Conservation (phyloP, 2,113 vertebrate species). For the Mastomys natalensis region DNA sequence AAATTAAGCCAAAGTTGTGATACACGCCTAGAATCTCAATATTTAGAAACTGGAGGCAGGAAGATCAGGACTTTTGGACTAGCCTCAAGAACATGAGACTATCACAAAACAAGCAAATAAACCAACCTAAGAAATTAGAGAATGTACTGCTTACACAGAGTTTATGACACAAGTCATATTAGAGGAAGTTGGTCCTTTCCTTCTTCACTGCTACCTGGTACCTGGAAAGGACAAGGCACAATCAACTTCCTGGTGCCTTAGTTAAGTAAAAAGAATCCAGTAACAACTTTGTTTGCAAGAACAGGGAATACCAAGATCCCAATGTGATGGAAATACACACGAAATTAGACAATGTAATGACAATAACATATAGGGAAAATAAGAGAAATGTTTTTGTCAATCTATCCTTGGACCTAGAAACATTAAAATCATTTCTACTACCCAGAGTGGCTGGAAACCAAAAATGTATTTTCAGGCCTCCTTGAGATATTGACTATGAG, state of each 20-base stretch:
- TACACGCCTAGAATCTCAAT: background rate
- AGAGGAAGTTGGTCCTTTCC: slow-evolving; percentile 64
- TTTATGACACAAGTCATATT: slow-evolving; percentile 38
- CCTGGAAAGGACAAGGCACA: slow-evolving; percentile 52
- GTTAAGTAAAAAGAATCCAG: slow-evolving; percentile 52
- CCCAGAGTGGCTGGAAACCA: slow-evolving; percentile 1
- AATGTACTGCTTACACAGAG: slow-evolving; percentile 15
- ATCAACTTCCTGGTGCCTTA: slow-evolving; percentile 64
- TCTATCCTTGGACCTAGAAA: slow-evolving; percentile 21
- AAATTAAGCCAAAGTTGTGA: background rate
- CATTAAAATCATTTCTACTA: slow-evolving; percentile 58
- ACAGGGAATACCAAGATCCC: slow-evolving; percentile 11
- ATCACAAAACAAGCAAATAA: background rate
- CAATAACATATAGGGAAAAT: background rate
- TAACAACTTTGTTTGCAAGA: background rate
- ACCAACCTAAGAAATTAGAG: slow-evolving; percentile 21
- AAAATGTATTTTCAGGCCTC: slow-evolving; percentile 31
- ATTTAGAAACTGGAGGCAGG: background rate
- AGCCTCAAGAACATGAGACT: background rate
- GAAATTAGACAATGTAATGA: slow-evolving; percentile 35
- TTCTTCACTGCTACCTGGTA: slow-evolving; percentile 27
- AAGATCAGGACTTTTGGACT: background rate
- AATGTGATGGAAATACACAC: slow-evolving; percentile 2
- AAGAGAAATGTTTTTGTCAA: background rate
- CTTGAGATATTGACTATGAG: background rate